Conservation (phyloP, 2,113 vertebrate species). For the Calcarius ornatus region DNA sequence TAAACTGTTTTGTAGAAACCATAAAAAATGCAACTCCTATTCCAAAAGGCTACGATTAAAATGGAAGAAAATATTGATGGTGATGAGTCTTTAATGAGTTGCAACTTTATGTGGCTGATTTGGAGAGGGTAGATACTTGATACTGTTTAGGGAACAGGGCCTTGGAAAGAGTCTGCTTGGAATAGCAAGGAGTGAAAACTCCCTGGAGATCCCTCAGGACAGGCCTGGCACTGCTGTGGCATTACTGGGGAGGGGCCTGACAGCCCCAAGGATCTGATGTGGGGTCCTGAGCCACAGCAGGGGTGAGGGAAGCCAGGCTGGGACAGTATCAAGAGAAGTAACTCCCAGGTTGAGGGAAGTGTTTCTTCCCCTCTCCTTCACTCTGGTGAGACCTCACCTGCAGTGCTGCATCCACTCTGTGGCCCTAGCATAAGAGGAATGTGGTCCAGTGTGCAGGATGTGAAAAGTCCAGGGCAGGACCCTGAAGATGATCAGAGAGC, state of each 20-base stretch:
- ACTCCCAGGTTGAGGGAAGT: neutral
- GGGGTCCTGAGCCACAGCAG: neutral
- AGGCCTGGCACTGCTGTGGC: neutral
- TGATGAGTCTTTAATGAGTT: neutral
- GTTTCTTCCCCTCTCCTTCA: neutral
- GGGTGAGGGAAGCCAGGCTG: neutral
- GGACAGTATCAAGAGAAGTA: neutral
- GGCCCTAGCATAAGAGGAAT: neutral
- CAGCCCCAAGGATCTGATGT: neutral
- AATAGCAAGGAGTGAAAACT: neutral
- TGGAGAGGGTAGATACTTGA: neutral
- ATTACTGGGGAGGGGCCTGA: neutral
- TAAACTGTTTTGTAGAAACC: neutral
- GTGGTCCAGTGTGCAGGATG: neutral
- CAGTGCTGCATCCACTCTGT: rapidly evolving
- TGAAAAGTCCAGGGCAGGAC: neutral
- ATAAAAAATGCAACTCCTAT: neutral
- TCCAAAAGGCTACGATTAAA: neutral
- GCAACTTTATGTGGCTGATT: neutral
- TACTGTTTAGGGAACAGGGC: neutral
- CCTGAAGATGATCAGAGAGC: neutral
- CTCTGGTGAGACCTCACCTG: neutral
- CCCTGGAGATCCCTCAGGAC: neutral
- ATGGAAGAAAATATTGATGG: neutral
- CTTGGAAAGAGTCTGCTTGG: neutral